Percentiles rank a stretch among this genome's conserved stretches.
phyloP scores from a whole-genome alignment of 2,888 invertebrate species.

The Euclidia mi region DNA sequence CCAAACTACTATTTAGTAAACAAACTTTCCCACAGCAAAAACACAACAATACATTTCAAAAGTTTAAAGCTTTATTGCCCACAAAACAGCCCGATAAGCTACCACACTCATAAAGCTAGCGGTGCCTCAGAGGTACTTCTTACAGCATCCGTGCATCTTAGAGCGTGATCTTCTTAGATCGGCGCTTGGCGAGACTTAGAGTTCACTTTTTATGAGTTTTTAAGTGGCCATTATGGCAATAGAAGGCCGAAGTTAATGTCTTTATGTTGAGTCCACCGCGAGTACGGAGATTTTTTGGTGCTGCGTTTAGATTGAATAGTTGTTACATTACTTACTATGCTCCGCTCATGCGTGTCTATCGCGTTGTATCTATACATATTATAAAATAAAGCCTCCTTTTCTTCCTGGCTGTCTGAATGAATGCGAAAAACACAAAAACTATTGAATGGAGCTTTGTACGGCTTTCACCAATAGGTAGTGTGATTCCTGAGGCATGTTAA shows the following conservation, averaged over 20 bases:
- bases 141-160: conserved; percentile 21
- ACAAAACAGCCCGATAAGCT: conserved; percentile 54
- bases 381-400: too few relatives aligned
- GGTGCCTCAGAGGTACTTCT: conserved; percentile 40
- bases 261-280: conserved; percentile 67
- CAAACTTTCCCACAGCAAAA: too few relatives aligned
- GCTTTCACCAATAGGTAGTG: too few relatives aligned
- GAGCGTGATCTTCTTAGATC: conserved; percentile 64
- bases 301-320: conserved; percentile 56
- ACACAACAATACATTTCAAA: too few relatives aligned
- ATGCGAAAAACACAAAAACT: too few relatives aligned
- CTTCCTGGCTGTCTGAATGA: too few relatives aligned
- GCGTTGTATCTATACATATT: too few relatives aligned
- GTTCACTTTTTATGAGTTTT: conserved; percentile 83
- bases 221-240: conserved; percentile 84
- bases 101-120: conserved; percentile 44
- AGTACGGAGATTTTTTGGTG: conserved; percentile 60
- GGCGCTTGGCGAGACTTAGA: conserved; percentile 65
- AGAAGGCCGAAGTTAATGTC: conserved; percentile 79
- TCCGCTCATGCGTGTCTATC: too few relatives aligned
- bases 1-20: too few relatives aligned
- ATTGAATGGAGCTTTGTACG: too few relatives aligned
- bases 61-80: conserved; percentile 41
- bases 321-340: too few relatives aligned
- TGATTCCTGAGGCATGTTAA: too few relatives aligned